phyloP scores from a whole-genome alignment of 1,140 invertebrate genomes.

The Gonioctena quinquepunctata region DNA sequence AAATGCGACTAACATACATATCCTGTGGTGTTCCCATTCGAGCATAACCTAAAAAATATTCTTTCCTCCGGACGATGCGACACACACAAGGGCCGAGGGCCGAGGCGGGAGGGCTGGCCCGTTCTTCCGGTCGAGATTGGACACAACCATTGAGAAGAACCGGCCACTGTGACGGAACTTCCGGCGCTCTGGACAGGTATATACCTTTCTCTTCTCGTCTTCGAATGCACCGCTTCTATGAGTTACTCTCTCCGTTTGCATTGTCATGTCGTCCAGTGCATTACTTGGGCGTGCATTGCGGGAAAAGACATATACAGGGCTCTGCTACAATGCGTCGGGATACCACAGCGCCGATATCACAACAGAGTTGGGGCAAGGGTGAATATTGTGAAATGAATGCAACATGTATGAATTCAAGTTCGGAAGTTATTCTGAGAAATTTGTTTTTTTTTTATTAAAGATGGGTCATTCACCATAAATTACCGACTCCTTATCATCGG shows the following conservation, averaged over 20 bases:
- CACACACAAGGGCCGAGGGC: constrained; percentile 26
- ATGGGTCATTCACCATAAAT: too few species aligned
- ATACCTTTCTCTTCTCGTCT: constrained; percentile 30
- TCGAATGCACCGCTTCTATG: background rate
- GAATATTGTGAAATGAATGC: too few species aligned
- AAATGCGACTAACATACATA: constrained; percentile 16
- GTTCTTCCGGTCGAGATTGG: constrained; percentile 54
- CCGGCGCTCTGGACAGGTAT: constrained; percentile 39
- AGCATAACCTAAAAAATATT: constrained; percentile 46
- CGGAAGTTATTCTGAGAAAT: too few species aligned
- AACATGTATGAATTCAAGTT: too few species aligned
- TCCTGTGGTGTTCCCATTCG: constrained; percentile 25
- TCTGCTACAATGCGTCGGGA: too few species aligned
- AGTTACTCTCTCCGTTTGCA: background rate
- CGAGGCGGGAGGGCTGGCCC: constrained; percentile 40
- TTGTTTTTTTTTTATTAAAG: too few species aligned
- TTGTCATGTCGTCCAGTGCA: background rate
- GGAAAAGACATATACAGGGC: too few species aligned
- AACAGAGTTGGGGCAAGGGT: too few species aligned
- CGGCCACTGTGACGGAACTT: constrained; percentile 50
- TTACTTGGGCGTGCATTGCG: background rate
- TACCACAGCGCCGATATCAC: too few species aligned
- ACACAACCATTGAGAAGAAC: constrained; percentile 50
- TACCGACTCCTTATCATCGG: too few species aligned
- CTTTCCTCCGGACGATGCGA: constrained; percentile 41